Conservation (phyloP, 2,113 vertebrate species). For the Phalacrocorax pelagicus region DNA sequence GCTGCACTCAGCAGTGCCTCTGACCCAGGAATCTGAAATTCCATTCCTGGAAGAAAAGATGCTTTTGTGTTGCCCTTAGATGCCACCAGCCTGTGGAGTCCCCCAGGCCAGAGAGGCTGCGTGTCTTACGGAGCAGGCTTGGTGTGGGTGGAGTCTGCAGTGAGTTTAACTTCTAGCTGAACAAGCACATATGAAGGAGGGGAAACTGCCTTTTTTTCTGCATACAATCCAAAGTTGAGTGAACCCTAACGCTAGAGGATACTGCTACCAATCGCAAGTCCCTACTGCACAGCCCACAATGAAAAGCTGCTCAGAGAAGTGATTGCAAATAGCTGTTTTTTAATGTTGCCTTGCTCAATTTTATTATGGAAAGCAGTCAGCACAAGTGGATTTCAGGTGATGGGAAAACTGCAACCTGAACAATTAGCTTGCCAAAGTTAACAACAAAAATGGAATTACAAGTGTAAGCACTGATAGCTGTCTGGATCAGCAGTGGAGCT, state of each 20-base stretch:
- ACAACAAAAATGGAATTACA: background rate
- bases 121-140: background rate
- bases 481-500: background rate
- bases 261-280: background rate
- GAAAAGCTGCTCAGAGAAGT: background rate
- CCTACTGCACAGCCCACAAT: background rate
- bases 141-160: background rate
- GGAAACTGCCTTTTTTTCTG: background rate
- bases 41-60: background rate
- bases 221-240: background rate
- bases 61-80: background rate
- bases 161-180: background rate
- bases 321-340: background rate
- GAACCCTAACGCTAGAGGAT: background rate
- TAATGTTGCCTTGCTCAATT: background rate
- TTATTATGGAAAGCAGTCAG: background rate
- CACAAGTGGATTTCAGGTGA: background rate
- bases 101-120: background rate
- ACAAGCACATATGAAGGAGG: background rate
- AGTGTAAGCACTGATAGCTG: background rate
- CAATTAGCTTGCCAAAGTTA: background rate
- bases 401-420: background rate
- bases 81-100: background rate
- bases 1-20: background rate
- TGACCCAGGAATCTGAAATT: background rate